Base-by-base conservation (phyloP, 2,113 vertebrate species). In the Apodemus sylvaticus region DNA sequence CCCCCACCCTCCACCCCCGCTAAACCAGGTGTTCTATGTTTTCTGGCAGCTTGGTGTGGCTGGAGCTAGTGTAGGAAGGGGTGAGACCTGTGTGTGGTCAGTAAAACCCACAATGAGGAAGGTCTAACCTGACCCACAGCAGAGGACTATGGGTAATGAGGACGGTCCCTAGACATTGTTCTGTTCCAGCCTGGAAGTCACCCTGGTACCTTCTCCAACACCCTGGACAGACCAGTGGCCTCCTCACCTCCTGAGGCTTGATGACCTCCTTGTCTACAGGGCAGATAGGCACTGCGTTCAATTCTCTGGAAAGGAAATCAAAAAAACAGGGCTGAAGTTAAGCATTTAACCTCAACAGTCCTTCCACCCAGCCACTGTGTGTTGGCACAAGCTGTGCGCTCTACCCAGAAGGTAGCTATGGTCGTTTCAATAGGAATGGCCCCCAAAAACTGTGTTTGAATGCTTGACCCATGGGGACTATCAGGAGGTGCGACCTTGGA, bases 241-340 rank as follows among this genome's bases (percentile, higher is more conserved):
- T 58, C 92, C 99, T 99, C 98, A 99, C 99, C 99, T 99, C 99
- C 0, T 99, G 98, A 96, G 98, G 90, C 97, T 98, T 99, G 97
- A 99, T 99, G 78, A 98, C 96, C 97, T 99, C 98, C 86, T 98
- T 98, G 96, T 99, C 99, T 10, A 99, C 98, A 24, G 99, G 99
- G 92, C 99, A 99, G 89, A 98, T 98, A 24, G 99, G 98, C 70
- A 97, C 97, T 70, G 98, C 77, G 19, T 97, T 98, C 93, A 98
- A 79, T 85, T 99, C 99, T 95, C 99, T 99, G 97, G 86, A 98
- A 78, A 77, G 94, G 98, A 96, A 98, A 83, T 86, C 55, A 89
- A 87, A 88, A 93, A 93, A 91, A 89, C 14, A 51, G 79, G 88
- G 68, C 39, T 60, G 97, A 31, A 81, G 73, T 94, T 93, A 92